Evolutionary conservation across 2,888 invertebrate species (phyloP).

Genomic region (Neoaliturus tenellus): DNA sequence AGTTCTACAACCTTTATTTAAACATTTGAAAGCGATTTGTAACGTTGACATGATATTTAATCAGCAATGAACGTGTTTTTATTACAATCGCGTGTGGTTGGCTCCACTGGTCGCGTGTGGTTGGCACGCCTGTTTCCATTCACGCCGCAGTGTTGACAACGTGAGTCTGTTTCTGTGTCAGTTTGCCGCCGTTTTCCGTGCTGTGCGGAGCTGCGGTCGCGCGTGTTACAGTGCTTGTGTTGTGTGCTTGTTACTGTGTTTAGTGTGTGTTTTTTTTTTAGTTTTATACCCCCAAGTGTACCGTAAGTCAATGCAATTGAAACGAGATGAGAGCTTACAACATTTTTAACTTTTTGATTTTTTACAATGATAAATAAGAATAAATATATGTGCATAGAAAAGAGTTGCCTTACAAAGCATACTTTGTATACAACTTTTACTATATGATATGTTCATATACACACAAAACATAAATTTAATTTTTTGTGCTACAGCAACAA

Average conservation of each 20-base stretch:
- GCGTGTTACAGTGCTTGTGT: background rate
- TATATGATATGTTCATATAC: too few species aligned
- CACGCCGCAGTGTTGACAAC: conserved; percentile 30
- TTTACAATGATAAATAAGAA: too few species aligned
- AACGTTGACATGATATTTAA: too few species aligned
- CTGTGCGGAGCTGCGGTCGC: background rate
- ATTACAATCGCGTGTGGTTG: background rate
- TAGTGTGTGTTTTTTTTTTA: background rate
- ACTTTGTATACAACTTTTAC: too few species aligned
- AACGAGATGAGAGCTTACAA: conserved; percentile 16
- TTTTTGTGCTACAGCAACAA: too few species aligned
- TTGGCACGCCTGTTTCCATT: conserved; percentile 1
- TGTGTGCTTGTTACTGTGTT: background rate
- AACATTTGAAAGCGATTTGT: too few species aligned
- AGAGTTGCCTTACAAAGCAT: too few species aligned
- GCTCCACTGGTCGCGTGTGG: background rate
- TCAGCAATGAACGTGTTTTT: background rate
- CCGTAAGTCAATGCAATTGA: background rate
- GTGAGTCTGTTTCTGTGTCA: background rate
- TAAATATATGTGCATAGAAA: too few species aligned
- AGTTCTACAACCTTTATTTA: too few species aligned
- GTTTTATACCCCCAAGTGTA: background rate
- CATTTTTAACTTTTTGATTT: background rate
- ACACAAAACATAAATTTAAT: too few species aligned
- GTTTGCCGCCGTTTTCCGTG: background rate